Percentiles rank a stretch among this genome's conserved stretches.
Evolutionary conservation across 1,140 invertebrate genomes (phyloP).

Genomic region (Anastrepha obliqua): DNA sequence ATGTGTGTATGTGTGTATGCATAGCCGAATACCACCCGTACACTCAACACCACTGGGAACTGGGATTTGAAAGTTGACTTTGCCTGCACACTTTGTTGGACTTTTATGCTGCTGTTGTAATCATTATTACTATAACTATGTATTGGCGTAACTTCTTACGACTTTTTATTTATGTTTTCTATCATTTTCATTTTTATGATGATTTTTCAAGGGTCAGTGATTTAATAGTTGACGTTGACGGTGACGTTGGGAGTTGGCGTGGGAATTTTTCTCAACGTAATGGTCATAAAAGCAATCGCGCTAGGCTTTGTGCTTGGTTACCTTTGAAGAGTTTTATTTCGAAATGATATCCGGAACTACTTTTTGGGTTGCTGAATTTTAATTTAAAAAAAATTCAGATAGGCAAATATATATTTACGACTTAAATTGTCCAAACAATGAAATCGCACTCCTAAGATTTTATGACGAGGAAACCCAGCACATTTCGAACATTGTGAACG

Average conservation of each 20-base stretch:
- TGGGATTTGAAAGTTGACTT: neutral
- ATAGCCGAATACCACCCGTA: neutral
- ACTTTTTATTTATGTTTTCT: neutral
- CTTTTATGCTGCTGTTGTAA: neutral
- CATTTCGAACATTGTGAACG: too few relatives aligned
- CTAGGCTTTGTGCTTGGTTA: neutral
- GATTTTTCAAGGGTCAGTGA: constrained; percentile 36
- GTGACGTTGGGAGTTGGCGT: neutral
- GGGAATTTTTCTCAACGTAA: neutral
- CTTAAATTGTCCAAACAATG: too few relatives aligned
- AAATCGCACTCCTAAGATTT: too few relatives aligned
- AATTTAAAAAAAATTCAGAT: too few relatives aligned
- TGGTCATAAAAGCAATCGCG: neutral
- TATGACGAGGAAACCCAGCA: too few relatives aligned
- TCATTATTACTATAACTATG: constrained; percentile 28
- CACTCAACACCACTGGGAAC: neutral
- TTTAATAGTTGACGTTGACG: constrained; percentile 4
- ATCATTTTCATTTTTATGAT: constrained; percentile 29
- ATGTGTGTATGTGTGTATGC: too few relatives aligned
- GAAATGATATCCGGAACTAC: too few relatives aligned
- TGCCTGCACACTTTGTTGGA: neutral
- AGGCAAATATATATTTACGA: too few relatives aligned
- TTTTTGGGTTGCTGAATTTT: too few relatives aligned
- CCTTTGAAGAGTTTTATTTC: too few relatives aligned
- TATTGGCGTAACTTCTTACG: neutral